These are phyloP conservation scores for Hypotaenidia philippensis DNA, from an alignment of 2,797 vertebrate genomes.

Conservation along the genomic window DNA sequence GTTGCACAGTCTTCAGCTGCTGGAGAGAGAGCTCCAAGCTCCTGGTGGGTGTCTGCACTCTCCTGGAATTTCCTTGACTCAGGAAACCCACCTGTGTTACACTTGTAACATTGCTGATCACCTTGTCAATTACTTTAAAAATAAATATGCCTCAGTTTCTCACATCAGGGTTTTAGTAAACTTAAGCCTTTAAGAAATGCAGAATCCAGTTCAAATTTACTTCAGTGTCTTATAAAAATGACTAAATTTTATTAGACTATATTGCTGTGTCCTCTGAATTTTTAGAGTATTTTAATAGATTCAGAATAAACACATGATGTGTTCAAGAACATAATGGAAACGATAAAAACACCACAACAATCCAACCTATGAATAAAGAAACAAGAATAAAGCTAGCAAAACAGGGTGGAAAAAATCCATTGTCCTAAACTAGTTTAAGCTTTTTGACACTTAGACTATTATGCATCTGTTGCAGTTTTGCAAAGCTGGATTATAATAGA, in stretches of 20 bases:
- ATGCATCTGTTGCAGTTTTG: too few relatives aligned
- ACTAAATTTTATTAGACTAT: neutral
- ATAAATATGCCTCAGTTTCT: neutral
- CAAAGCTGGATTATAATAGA: too few relatives aligned
- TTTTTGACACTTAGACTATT: neutral
- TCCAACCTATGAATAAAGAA: neutral
- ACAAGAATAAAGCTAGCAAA: neutral
- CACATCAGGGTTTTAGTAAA: rapidly evolving
- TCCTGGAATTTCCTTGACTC: too few relatives aligned
- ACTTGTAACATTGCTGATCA: too few relatives aligned
- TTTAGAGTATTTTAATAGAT: neutral
- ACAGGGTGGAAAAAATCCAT: neutral
- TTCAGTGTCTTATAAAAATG: neutral
- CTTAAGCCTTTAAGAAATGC: neutral
- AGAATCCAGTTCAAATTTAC: neutral
- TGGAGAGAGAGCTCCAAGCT: too few relatives aligned
- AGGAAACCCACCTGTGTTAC: too few relatives aligned
- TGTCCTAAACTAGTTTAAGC: rapidly evolving
- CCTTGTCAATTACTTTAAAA: neutral
- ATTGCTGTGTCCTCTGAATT: neutral
- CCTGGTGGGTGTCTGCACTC: too few relatives aligned
- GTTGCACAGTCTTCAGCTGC: too few relatives aligned
- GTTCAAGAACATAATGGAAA: neutral
- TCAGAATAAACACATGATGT: neutral
- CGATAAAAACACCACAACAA: neutral